Percentiles rank a stretch among this genome's conserved stretches.
Evolutionary conservation across 2,797 vertebrate genomes (phyloP).

Genomic region (Glyptemys insculpta): DNA sequence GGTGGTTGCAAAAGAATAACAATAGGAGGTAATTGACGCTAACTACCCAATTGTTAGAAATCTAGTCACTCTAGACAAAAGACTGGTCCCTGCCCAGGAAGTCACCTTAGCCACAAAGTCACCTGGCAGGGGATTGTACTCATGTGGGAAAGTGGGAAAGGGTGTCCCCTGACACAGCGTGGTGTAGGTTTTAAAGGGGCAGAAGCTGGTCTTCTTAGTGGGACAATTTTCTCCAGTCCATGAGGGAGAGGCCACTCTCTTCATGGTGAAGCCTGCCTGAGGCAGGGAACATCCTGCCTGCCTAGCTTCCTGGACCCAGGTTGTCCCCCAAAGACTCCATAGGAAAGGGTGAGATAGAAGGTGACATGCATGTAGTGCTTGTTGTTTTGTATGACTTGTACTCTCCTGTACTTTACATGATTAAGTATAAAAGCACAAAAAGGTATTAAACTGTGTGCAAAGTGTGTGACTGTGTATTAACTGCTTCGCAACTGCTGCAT

Average conservation of each 20-base stretch:
- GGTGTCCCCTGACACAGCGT: not conserved
- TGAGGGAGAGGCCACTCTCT: not conserved
- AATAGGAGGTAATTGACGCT: not conserved
- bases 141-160: not conserved
- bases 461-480: not conserved
- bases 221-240: not conserved
- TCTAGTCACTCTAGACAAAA: not conserved
- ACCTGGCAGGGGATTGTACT: not conserved
- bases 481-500: not conserved
- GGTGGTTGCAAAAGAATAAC: not conserved
- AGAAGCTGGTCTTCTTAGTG: not conserved
- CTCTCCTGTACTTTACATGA: not conserved
- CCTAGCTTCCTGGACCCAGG: not conserved
- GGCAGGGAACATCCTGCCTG: not conserved
- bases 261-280: not conserved
- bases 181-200: not conserved
- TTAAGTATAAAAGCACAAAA: not conserved
- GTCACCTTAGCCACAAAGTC: not conserved
- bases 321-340: not conserved
- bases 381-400: not conserved
- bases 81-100: not conserved
- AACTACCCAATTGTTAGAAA: not conserved
- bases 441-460: not conserved
- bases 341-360: not conserved
- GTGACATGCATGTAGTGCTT: not conserved